Conservation (phyloP, 2,113 vertebrate genomes). For the Caranx ignobilis region DNA sequence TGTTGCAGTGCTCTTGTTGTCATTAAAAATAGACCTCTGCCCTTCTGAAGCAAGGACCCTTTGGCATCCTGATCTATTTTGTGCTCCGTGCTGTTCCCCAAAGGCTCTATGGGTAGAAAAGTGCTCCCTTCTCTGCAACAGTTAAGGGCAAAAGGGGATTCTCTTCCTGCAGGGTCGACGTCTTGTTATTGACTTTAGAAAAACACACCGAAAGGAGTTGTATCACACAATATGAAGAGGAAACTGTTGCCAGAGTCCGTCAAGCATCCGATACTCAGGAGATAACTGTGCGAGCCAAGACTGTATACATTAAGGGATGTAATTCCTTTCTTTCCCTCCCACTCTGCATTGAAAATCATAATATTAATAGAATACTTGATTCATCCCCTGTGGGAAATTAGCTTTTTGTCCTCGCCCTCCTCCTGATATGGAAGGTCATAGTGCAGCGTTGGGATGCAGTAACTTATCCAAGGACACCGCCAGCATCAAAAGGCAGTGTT, state of each 20-base stretch:
- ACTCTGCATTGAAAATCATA: conserved; percentile 19
- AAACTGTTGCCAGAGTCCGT: conserved; percentile 49
- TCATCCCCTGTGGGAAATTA: conserved; percentile 44
- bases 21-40: conserved; percentile 82
- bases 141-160: conserved; percentile 57
- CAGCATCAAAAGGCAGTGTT: conserved; percentile 13
- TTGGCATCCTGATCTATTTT: conserved; percentile 65
- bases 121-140: conserved; percentile 51
- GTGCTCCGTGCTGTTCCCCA: conserved; percentile 46
- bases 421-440: conserved; percentile 46
- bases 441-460: conserved; percentile 28
- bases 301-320: neutral
- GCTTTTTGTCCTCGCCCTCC: neutral
- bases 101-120: conserved; percentile 54
- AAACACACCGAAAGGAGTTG: conserved; percentile 33
- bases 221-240: conserved; percentile 20
- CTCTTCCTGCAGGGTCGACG: conserved; percentile 39
- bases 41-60: conserved; percentile 54
- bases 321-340: neutral
- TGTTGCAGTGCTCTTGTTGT: conserved; percentile 68
- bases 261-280: conserved; percentile 47
- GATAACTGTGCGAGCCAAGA: conserved; percentile 44
- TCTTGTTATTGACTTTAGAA: conserved; percentile 69
- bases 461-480: conserved; percentile 27
- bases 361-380: conserved; percentile 37